phyloP scores from a whole-genome alignment of 2,888 invertebrate species.

The Drosophila algonquin region DNA sequence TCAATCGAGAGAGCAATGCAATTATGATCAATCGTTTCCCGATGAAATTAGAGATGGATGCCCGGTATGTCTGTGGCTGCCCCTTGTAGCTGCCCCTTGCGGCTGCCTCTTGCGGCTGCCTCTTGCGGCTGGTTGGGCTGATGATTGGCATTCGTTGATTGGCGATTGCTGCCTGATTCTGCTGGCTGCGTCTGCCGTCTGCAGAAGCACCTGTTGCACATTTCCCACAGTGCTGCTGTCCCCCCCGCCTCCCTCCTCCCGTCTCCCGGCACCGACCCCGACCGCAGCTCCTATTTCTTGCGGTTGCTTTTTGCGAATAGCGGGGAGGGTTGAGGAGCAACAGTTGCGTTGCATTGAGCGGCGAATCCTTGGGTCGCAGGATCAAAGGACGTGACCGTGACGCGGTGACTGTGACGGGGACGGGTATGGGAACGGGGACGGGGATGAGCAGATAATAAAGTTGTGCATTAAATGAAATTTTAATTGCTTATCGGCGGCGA shows the following conservation, averaged over 20 bases:
- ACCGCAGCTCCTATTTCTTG: slow-evolving; percentile 11
- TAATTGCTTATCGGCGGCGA: slow-evolving; percentile 70
- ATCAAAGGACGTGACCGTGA: slow-evolving; percentile 74
- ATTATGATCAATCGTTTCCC: slow-evolving; percentile 54
- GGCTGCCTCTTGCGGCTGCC: slow-evolving; percentile 2
- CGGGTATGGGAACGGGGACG: slow-evolving; percentile 27
- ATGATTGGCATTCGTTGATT: slow-evolving; percentile 11
- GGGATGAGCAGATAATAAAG: slow-evolving; percentile 70
- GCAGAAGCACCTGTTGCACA: slow-evolving; percentile 77
- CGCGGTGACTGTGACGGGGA: neutral
- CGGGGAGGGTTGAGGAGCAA: slow-evolving; percentile 4
- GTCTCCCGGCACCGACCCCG: slow-evolving; percentile 22
- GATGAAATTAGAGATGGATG: slow-evolving; percentile 62
- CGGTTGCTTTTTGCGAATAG: slow-evolving; percentile 45
- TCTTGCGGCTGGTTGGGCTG: slow-evolving; percentile 1
- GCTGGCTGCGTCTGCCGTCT: neutral
- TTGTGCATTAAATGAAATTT: slow-evolving; percentile 72
- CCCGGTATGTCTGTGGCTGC: slow-evolving; percentile 5
- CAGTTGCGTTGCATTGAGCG: slow-evolving; percentile 23
- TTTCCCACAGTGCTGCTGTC: slow-evolving; percentile 70
- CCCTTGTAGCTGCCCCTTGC: slow-evolving; percentile 12
- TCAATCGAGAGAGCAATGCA: slow-evolving; percentile 44
- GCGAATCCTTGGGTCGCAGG: slow-evolving; percentile 43
- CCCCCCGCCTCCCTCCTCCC: slow-evolving; percentile 35
- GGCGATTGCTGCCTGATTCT: neutral